A percentile compares a stretch with the other conserved stretches of the same genome.
Conservation (phyloP, 2,113 vertebrate species). For the Syrrhaptes paradoxus region DNA sequence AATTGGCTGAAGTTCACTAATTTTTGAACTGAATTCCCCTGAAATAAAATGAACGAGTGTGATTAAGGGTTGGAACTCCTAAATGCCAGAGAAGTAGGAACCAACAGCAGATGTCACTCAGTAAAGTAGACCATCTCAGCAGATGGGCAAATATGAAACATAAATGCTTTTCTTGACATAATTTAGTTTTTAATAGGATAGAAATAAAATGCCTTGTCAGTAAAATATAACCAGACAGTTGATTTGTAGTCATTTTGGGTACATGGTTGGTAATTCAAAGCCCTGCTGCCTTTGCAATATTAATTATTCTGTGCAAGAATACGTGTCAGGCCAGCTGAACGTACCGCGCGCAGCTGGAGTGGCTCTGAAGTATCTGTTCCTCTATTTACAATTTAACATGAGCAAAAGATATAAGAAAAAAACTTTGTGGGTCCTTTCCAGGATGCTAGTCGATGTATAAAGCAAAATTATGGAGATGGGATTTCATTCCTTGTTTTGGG, state of each 20-base stretch:
- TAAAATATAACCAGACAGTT: constrained; percentile 68
- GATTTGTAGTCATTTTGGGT: constrained; percentile 50
- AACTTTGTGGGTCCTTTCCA: not conserved
- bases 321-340: constrained; percentile 26
- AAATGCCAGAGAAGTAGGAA: constrained; percentile 50
- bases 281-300: constrained; percentile 63
- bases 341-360: not conserved
- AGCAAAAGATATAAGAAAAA: not conserved
- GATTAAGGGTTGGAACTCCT: constrained; percentile 61
- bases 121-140: constrained; percentile 57
- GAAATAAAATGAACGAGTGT: constrained; percentile 66
- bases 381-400: not conserved
- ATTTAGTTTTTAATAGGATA: constrained; percentile 71
- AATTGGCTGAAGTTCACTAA: constrained; percentile 23
- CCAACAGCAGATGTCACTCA: constrained; percentile 67
- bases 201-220: constrained; percentile 59
- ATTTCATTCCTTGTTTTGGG: not conserved
- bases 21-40: constrained; percentile 53
- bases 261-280: constrained; percentile 41
- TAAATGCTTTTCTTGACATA: constrained; percentile 66
- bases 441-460: not conserved
- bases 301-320: constrained; percentile 33
- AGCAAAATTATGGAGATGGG: not conserved
- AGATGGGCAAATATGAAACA: constrained; percentile 71
- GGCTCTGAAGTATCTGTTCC: constrained; percentile 15